phyloP scores from a whole-genome alignment of 2,113 vertebrate genomes.

The Scophthalmus maximus region DNA sequence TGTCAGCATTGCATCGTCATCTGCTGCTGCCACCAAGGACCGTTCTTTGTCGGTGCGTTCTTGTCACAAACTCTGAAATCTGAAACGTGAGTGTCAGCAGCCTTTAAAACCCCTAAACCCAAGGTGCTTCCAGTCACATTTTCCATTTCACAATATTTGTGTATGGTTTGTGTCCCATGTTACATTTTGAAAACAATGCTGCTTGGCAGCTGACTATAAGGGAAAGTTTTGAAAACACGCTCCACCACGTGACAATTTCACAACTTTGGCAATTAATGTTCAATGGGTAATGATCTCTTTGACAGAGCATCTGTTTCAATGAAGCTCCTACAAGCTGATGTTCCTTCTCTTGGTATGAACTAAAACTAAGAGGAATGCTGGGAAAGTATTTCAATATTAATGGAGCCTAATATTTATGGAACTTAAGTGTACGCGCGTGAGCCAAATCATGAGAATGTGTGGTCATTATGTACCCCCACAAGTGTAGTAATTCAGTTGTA shows the following conservation, averaged over 20 bases:
- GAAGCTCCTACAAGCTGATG: not conserved
- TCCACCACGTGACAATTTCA: not conserved
- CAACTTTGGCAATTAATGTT: not conserved
- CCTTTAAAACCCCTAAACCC: constrained; percentile 6
- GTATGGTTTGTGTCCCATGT: not conserved
- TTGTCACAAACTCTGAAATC: too few species aligned
- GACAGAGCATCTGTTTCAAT: not conserved
- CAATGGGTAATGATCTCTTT: constrained; percentile 10
- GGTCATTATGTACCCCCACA: not conserved
- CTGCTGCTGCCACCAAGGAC: too few species aligned
- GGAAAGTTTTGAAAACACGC: constrained; percentile 9
- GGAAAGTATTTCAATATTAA: not conserved
- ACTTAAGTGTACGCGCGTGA: not conserved
- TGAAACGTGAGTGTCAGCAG: not conserved
- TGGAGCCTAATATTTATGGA: not conserved
- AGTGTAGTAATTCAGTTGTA: not conserved
- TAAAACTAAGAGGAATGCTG: not conserved
- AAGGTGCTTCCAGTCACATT: constrained; percentile 9
- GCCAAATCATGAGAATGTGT: not conserved
- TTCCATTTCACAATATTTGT: constrained; percentile 12
- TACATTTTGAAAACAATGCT: constrained; percentile 1
- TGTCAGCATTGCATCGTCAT: not conserved
- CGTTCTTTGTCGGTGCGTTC: too few species aligned
- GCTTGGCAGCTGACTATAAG: not conserved
- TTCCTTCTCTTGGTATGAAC: not conserved